Evolutionary conservation across 2,797 vertebrate genomes (phyloP).

Genomic region (Gambelia wislizenii): DNA sequence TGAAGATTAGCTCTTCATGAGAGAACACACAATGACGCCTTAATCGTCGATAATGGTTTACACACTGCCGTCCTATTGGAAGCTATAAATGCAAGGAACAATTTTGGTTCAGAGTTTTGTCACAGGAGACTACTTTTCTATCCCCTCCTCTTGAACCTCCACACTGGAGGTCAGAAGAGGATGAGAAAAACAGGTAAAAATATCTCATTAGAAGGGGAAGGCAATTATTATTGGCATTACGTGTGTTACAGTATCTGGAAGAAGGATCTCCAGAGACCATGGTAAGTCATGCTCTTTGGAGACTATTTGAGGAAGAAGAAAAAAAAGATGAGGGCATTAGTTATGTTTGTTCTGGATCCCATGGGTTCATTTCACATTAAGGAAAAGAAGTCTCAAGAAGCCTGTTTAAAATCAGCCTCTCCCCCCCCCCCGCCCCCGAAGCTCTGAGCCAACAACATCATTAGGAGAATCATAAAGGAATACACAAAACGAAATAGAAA

Average conservation of each 20-base stretch:
- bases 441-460: not conserved
- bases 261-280: not conserved
- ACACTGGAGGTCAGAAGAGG: not conserved
- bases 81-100: slow-evolving; percentile 79
- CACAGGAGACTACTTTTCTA: not conserved
- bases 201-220: not conserved
- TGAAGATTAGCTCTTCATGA: slow-evolving; percentile 97
- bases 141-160: not conserved
- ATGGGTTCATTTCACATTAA: not conserved
- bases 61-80: slow-evolving; percentile 95
- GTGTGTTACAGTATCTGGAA: not conserved
- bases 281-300: not conserved
- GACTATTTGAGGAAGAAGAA: not conserved
- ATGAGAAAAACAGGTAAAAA: slow-evolving; percentile 3
- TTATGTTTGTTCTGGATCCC: not conserved
- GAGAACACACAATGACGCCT: slow-evolving; percentile 98
- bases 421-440: slow-evolving; percentile 7
- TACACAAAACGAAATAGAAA: not conserved
- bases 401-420: not conserved
- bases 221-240: not conserved
- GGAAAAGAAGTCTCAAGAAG: not conserved
- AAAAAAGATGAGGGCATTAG: not conserved
- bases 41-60: slow-evolving; percentile 93
- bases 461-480: not conserved
- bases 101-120: not conserved